phyloP scores from a whole-genome alignment of 2,797 vertebrate species.

The Hybognathus amarus region DNA sequence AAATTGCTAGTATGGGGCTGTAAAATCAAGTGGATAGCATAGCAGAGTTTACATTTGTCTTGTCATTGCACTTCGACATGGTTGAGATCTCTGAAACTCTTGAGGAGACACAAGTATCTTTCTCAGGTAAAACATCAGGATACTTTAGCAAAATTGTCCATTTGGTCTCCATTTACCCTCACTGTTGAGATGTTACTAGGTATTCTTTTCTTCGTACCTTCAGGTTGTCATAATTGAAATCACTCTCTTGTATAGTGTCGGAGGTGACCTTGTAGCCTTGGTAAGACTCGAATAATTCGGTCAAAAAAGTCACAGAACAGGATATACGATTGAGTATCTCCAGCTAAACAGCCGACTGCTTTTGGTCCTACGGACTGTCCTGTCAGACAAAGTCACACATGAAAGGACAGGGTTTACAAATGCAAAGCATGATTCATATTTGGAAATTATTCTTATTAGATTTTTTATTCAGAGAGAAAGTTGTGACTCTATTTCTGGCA shows the following conservation, averaged over 20 bases:
- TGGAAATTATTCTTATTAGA: neutral
- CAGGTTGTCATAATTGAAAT: slow-evolving; percentile 77
- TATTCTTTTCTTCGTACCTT: slow-evolving; percentile 65
- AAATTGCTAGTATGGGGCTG: neutral
- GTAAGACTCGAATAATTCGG: slow-evolving; percentile 72
- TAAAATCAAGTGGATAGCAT: neutral
- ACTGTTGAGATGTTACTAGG: neutral
- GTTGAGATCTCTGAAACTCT: neutral
- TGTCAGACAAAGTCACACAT: slow-evolving; percentile 21
- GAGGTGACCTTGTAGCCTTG: slow-evolving; percentile 69
- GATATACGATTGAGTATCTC: slow-evolving; percentile 76
- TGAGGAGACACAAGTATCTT: neutral
- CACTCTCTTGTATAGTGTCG: slow-evolving; percentile 65
- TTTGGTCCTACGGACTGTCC: slow-evolving; percentile 48
- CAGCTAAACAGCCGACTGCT: slow-evolving; percentile 72
- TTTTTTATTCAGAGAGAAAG: neutral
- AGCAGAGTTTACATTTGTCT: neutral
- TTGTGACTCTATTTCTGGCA: neutral
- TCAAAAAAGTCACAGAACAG: slow-evolving; percentile 81
- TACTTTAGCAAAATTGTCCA: neutral
- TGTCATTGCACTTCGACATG: neutral
- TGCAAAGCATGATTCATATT: neutral
- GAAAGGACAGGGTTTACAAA: neutral
- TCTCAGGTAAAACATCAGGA: neutral
- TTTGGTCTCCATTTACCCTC: neutral